These are phyloP conservation scores for Heliconius ethilla DNA, from an alignment of 2,888 invertebrate genomes.

Conservation along the genomic window DNA sequence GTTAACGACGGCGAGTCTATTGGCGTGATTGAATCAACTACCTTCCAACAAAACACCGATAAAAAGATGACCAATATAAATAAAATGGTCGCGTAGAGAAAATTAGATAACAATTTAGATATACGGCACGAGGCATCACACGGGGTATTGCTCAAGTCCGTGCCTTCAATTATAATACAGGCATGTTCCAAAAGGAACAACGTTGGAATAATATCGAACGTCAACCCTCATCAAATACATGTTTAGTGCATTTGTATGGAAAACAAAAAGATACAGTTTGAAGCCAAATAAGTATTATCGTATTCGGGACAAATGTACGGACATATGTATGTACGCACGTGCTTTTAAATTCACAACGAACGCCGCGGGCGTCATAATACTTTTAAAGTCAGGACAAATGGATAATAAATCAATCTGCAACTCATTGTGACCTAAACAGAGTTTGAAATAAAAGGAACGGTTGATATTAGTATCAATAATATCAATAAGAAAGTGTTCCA, in stretches of 20 bases:
- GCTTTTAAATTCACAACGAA: constrained; percentile 59
- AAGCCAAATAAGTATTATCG: constrained; percentile 3
- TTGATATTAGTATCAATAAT: constrained; percentile 7
- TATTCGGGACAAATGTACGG: constrained; percentile 55
- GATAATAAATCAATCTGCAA: constrained; percentile 39
- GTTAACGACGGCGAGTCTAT: constrained; percentile 50
- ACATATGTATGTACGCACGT: constrained; percentile 51
- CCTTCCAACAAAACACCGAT: constrained; percentile 50
- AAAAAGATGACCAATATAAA: constrained; percentile 56
- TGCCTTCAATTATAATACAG: constrained; percentile 61
- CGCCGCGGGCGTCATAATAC: constrained; percentile 43
- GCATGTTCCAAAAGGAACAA: constrained; percentile 59
- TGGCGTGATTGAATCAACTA: constrained; percentile 57
- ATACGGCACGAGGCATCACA: constrained; percentile 48
- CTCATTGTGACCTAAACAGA: constrained; percentile 5
- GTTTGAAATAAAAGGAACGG: constrained; percentile 11
- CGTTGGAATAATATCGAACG: constrained; percentile 49
- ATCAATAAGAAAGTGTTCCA: not conserved
- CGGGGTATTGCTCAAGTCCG: constrained; percentile 51
- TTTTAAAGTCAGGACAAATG: constrained; percentile 47
- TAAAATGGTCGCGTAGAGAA: constrained; percentile 46
- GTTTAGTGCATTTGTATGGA: constrained; percentile 50
- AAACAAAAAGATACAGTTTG: constrained; percentile 50
- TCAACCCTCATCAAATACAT: constrained; percentile 68
- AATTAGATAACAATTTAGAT: constrained; percentile 50